Percentiles rank a stretch among this genome's conserved stretches.
Evolutionary conservation across 1,140 invertebrate genomes (phyloP).

Genomic region (Drosophila bocki): DNA sequence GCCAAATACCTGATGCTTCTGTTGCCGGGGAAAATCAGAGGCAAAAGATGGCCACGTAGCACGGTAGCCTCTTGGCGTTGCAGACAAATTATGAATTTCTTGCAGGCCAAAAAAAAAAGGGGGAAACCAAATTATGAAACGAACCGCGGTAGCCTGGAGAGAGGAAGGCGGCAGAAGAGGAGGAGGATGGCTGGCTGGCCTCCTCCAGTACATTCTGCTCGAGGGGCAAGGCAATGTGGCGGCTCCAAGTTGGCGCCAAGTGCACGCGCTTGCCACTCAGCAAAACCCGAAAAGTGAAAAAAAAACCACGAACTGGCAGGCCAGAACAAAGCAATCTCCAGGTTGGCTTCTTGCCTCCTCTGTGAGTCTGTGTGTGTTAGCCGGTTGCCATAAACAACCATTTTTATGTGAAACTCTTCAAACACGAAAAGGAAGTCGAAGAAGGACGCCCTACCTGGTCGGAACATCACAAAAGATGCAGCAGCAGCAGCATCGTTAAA

Average conservation of each 20-base stretch:
- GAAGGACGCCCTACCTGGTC: conserved; percentile 25
- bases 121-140: conserved; percentile 67
- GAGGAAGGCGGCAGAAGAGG: conserved; percentile 1
- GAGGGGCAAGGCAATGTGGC: conserved; percentile 38
- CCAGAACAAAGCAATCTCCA: conserved; percentile 40
- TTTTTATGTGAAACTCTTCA: conserved; percentile 57
- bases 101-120: conserved; percentile 35
- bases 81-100: conserved; percentile 75
- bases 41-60: conserved; percentile 58
- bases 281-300: conserved; percentile 32
- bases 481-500: conserved; percentile 27
- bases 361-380: conserved; percentile 29
- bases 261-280: conserved; percentile 65
- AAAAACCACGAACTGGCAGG: conserved; percentile 18
- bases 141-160: conserved; percentile 40
- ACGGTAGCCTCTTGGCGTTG: conserved; percentile 53
- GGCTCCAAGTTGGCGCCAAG: conserved; percentile 69
- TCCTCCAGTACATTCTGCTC: conserved; percentile 17
- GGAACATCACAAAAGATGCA: conserved; percentile 25
- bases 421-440: conserved; percentile 46
- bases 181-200: conserved; percentile 14
- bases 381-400: conserved; percentile 45
- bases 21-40: conserved; percentile 8
- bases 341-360: conserved; percentile 9
- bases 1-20: conserved; percentile 42